phyloP scores from a whole-genome alignment of 1,140 invertebrate species.

The Heliothis virescens region DNA sequence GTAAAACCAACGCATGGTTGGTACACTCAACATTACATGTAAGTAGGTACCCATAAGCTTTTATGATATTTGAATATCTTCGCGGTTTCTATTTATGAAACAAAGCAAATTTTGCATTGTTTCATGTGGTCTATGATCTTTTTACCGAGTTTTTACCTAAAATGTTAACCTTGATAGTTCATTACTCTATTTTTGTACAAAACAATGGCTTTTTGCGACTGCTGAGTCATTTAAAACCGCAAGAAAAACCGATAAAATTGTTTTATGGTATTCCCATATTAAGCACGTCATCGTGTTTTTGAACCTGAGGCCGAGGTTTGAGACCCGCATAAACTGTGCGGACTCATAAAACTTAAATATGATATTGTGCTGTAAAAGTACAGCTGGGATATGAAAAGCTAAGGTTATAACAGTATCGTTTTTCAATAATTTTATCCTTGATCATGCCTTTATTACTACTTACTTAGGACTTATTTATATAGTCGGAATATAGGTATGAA shows the following conservation, averaged over 20 bases:
- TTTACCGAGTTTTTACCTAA: neutral
- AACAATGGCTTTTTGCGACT: slow-evolving; percentile 16
- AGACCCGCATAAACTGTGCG: slow-evolving; percentile 16
- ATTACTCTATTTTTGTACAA: slow-evolving; percentile 10
- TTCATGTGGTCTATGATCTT: neutral
- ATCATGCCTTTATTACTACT: no score
- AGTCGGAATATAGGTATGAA: neutral
- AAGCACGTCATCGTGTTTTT: neutral
- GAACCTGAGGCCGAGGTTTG: slow-evolving; percentile 15
- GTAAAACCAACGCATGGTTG: neutral
- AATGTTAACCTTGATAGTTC: slow-evolving; percentile 19
- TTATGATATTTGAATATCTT: neutral
- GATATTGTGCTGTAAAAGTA: neutral
- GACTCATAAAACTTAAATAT: slow-evolving; percentile 30
- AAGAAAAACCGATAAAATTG: slow-evolving; percentile 19
- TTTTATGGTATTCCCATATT: slow-evolving; percentile 29
- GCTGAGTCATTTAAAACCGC: slow-evolving; percentile 37
- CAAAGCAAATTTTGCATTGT: neutral
- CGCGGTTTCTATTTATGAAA: neutral
- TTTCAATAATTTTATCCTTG: no score
- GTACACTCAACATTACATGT: neutral
- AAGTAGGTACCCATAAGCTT: slow-evolving; percentile 1
- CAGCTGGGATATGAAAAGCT: neutral
- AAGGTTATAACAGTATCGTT: no score
- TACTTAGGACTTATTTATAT: no score